Conservation (phyloP, 2,797 vertebrate species). For the Labeo calbasu region DNA sequence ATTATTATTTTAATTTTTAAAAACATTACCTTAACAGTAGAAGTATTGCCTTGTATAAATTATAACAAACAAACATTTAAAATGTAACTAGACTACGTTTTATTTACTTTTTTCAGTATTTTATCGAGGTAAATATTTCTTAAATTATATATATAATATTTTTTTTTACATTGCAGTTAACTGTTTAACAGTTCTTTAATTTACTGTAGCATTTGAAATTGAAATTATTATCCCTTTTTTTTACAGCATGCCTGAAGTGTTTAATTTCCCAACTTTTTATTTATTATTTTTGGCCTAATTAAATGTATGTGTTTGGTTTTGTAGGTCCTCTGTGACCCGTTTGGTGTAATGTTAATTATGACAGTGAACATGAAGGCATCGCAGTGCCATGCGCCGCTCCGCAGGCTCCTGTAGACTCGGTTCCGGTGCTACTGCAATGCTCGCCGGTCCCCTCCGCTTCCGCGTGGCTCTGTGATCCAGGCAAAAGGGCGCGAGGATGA, state of each 20-base stretch:
- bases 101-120: too few relatives aligned
- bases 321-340: conserved; percentile 10
- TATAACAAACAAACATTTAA: background rate
- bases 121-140: too few relatives aligned
- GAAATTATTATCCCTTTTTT: background rate
- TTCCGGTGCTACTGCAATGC: conserved; percentile 58
- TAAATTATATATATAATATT: background rate
- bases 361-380: conserved; percentile 59
- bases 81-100: background rate
- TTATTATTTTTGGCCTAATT: background rate
- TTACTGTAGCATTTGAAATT: background rate
- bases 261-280: background rate
- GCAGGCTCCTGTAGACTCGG: conserved; percentile 48
- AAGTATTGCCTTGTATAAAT: background rate
- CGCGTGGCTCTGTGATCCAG: conserved; percentile 65
- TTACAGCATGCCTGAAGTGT: background rate
- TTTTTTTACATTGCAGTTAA: background rate
- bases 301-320: background rate
- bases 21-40: too few relatives aligned
- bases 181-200: too few relatives aligned
- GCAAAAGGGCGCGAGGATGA: conserved; percentile 76
- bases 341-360: conserved; percentile 56
- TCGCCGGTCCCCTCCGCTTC: conserved; percentile 60
- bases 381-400: conserved; percentile 67
- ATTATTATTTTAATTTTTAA: too few relatives aligned